Percentiles rank a stretch among this genome's conserved stretches.
phyloP scores from a whole-genome alignment of 2,888 invertebrate species.

The Eristalinus aeneus region DNA sequence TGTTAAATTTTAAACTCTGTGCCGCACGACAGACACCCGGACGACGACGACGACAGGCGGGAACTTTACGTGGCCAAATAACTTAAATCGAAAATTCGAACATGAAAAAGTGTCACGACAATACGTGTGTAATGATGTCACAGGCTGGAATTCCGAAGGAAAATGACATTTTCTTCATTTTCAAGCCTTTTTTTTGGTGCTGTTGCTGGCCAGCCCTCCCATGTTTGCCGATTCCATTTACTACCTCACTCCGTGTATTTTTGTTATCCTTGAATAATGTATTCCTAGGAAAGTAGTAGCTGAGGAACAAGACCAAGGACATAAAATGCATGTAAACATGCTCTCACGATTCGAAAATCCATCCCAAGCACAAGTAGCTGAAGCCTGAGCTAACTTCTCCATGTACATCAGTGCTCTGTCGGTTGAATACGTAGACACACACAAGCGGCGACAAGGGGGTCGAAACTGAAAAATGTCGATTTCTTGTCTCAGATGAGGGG shows the following conservation, averaged over 20 bases:
- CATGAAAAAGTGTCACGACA: constrained; percentile 66
- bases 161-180: constrained; percentile 63
- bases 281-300: constrained; percentile 36
- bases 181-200: constrained; percentile 24
- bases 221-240: constrained; percentile 48
- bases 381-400: constrained; percentile 16
- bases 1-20: constrained; percentile 51
- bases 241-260: constrained; percentile 9
- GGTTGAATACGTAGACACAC: neutral
- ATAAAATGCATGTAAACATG: constrained; percentile 69
- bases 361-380: constrained; percentile 19
- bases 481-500: constrained; percentile 43
- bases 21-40: constrained; percentile 3
- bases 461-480: constrained; percentile 60
- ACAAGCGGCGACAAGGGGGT: no score
- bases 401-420: neutral
- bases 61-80: constrained; percentile 44
- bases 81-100: constrained; percentile 55
- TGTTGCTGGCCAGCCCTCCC: neutral
- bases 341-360: constrained; percentile 42
- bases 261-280: constrained; percentile 59
- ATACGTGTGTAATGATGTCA: constrained; percentile 63
- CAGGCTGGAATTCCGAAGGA: constrained; percentile 51
- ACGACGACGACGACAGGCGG: constrained; percentile 1
- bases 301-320: constrained; percentile 54